A percentile compares a stretch with the other conserved stretches of the same genome.
phyloP scores from a whole-genome alignment of 2,888 invertebrate genomes.

The Phanerotoma sp. region DNA sequence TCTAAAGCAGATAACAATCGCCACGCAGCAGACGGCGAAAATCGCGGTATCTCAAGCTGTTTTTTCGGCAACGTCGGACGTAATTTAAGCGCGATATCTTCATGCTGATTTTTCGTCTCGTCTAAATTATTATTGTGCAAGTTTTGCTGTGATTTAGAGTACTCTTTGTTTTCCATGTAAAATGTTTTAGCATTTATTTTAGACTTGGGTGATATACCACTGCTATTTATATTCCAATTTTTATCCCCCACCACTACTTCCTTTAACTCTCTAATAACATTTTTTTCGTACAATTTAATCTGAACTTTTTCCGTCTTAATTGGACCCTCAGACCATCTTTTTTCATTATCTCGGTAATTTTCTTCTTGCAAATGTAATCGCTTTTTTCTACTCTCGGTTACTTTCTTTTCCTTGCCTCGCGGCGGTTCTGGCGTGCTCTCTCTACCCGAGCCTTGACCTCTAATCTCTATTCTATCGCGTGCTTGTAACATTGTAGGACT shows the following conservation, averaged over 20 bases:
- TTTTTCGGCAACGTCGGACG: slow-evolving; percentile 80
- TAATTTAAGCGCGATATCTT: slow-evolving; percentile 72
- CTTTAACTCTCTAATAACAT: slow-evolving; percentile 21
- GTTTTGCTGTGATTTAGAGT: slow-evolving; percentile 30
- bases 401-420: slow-evolving; percentile 38
- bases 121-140: slow-evolving; percentile 34
- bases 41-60: slow-evolving; percentile 73
- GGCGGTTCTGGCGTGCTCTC: slow-evolving; percentile 64
- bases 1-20: slow-evolving; percentile 69
- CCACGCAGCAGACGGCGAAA: slow-evolving; percentile 85
- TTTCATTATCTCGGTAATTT: slow-evolving; percentile 28
- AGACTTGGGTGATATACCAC: slow-evolving; percentile 41
- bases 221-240: slow-evolving; percentile 39
- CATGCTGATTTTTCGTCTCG: slow-evolving; percentile 52
- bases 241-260: slow-evolving; percentile 34
- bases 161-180: slow-evolving; percentile 62
- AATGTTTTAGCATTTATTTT: slow-evolving; percentile 63
- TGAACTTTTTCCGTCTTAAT: slow-evolving; percentile 32
- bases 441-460: slow-evolving; percentile 66
- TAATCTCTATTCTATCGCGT: slow-evolving; percentile 34
- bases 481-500: slow-evolving; percentile 32
- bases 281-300: slow-evolving; percentile 33
- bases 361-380: slow-evolving; percentile 30
- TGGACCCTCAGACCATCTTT: slow-evolving; percentile 34
- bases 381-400: slow-evolving; percentile 39